These are phyloP conservation scores for Paradoxurus hermaphroditus DNA, from an alignment of 2,113 vertebrate genomes.

Conservation along the genomic window DNA sequence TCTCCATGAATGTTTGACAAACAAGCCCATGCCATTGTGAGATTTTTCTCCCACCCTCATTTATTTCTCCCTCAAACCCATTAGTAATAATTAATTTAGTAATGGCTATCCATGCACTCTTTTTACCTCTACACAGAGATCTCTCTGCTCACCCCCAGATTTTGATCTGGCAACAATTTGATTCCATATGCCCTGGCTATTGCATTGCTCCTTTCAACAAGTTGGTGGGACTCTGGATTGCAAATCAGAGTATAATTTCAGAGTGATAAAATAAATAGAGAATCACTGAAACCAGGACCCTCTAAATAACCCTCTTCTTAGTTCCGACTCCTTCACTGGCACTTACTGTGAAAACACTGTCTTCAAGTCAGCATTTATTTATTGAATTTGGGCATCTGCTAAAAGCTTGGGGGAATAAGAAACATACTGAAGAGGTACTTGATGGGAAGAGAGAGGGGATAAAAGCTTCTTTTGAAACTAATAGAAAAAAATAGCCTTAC, in stretches of 20 bases:
- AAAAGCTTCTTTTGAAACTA: neutral
- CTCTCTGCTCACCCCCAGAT: neutral
- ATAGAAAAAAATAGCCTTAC: neutral
- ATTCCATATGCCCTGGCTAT: neutral
- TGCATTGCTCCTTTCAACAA: neutral
- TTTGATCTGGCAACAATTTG: neutral
- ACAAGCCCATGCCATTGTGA: neutral
- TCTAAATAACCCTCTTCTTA: neutral
- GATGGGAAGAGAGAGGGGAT: neutral
- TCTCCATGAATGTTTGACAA: neutral
- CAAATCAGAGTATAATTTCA: neutral
- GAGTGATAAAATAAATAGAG: neutral
- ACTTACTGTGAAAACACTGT: neutral
- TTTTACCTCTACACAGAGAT: neutral
- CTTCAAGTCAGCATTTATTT: neutral
- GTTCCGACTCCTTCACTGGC: neutral
- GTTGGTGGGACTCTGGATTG: neutral
- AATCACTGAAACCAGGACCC: neutral
- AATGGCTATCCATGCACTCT: neutral
- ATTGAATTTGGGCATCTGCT: neutral
- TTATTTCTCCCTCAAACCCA: neutral
- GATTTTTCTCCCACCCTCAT: neutral
- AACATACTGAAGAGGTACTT: neutral
- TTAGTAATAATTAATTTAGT: neutral
- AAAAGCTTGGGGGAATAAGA: neutral